Evolutionary conservation across 2,113 vertebrate species (phyloP), one percentile per base, ranked within the genome.

Genomic region (Misgurnus mizolepis): DNA sequence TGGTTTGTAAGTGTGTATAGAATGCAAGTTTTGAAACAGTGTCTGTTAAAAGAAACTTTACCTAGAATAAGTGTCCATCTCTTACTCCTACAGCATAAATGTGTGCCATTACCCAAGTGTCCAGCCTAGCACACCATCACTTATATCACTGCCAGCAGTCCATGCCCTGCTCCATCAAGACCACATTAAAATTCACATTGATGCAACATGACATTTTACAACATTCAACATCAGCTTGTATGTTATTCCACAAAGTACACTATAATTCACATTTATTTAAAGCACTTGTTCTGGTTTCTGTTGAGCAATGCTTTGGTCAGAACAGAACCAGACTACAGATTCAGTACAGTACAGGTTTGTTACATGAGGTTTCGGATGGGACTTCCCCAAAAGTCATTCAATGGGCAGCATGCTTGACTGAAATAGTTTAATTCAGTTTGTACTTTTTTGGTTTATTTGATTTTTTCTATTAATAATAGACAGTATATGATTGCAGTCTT

Each of bases 231-330:
- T 72, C 49, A 53, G 40, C 58, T 53, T 49, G 27, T 60, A 55
- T 10, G 18, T 53, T 55, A 61, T 53, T 53, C 68, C 60, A 65
- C 60, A 17, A 22, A 64, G 70, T 17, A 80, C 68, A 66, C 68
- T 80, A 41, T 80, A 72, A 80, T 80, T 80, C 60, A 72, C 58
- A 56, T 55, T 64, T 80, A 72, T 80, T 72, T 72, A 72, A 71
- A 80, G 68, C 40, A 11, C 60, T 61, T 56, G 65, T 39, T 68
- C 22, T 72, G 60, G 60, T 64, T 65, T 80, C 43, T 61, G 39
- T 4, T 41, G 12, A 64, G 14, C 60, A 27, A 22, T 27, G 34
- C 12, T 72, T 27, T 53, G 34, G 78, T 49, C 60, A 64, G 53
- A 60, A 27, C 55, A 69, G 43, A 22, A 55, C 78, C 47, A 64